Percentiles rank a stretch among this genome's conserved stretches.
Evolutionary conservation across 2,888 invertebrate genomes (phyloP).

Genomic region (Drosophila stalkeri): DNA sequence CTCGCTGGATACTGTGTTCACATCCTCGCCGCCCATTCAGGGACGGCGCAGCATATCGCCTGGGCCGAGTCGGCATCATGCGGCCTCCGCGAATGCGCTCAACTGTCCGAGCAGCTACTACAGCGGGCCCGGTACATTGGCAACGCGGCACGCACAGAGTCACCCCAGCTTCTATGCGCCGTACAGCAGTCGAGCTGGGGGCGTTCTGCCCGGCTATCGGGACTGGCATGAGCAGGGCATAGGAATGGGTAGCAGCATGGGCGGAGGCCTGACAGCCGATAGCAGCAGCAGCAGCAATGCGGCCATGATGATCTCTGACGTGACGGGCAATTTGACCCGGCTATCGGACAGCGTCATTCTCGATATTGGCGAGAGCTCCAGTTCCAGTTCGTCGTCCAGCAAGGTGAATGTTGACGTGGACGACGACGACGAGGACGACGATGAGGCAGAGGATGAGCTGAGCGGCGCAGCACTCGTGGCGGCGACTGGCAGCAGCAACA

Average conservation of each 20-base stretch:
- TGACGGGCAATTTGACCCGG: conserved; percentile 85
- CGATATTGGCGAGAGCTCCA: conserved; percentile 83
- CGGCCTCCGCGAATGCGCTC: conserved; percentile 67
- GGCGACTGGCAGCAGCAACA: conserved; percentile 59
- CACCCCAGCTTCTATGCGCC: conserved; percentile 67
- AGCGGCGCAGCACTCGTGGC: conserved; percentile 49
- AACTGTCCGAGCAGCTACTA: conserved; percentile 68
- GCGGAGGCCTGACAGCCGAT: conserved; percentile 6
- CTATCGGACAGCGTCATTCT: conserved; percentile 84
- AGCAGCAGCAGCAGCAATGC: neutral
- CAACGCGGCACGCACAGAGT: conserved; percentile 70
- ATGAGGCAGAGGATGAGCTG: conserved; percentile 73
- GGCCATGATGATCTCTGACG: conserved; percentile 75
- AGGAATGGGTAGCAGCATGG: conserved; percentile 21
- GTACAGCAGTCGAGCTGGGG: conserved; percentile 37
- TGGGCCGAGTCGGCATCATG: conserved; percentile 70
- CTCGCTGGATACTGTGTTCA: conserved; percentile 89
- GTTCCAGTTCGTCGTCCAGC: conserved; percentile 82
- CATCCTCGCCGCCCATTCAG: conserved; percentile 86
- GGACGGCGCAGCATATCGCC: conserved; percentile 77
- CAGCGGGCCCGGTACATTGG: conserved; percentile 60
- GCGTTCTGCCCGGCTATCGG: conserved; percentile 46
- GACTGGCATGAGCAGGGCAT: conserved; percentile 66
- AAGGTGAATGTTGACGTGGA: conserved; percentile 77
- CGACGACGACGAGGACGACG: conserved; percentile 71